Base-by-base conservation (phyloP, 1,140 invertebrate species). In the Dinothrombium tinctorium region DNA sequence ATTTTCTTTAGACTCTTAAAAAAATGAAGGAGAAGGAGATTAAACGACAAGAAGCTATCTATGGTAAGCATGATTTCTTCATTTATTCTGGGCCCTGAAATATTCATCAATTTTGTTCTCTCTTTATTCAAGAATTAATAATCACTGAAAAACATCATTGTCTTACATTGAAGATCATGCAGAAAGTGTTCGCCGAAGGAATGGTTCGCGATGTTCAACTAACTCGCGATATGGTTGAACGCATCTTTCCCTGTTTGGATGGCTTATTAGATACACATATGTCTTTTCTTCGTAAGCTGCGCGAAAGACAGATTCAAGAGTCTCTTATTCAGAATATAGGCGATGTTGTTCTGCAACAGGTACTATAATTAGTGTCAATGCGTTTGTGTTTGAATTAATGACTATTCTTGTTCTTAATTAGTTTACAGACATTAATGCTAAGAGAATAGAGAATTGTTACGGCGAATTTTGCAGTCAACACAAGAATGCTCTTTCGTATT, bases 131-230 rank as follows among this genome's bases (percentile, higher is more conserved):
- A 63, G 87, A 95, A 58, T 73, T 95, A 49, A 84, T 95, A 44
- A 67, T 87, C 49, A 95, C 86, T 4, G 87, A 94, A 56, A 89
- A 87, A 59, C 82, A 90, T 61, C 84, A 92, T 56, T 92, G 83
- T 54, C 67, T 86, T 47, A 86, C 81, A 0, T 64, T 95, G 22
- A 69, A 81, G 42, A 74, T 90, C 2, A 90, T 92, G 81, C 80
- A 90, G 44, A 59, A 57, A 54, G 61, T 65, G 50, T 50, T 51
- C 45, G 21, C 23, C 25, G 17, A 25, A 42, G 81, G 82, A 33
- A 67, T 92, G 55, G 62, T 73, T 44, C 69, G 73, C 11, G 72
- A 83, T 54, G 71, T 82, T 49, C 67, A 73, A 47, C 53, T 69
- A 45, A 64, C 70, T 8, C 60, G 44, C 33, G 58, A 72, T 6